Percentiles rank a stretch among this genome's conserved stretches.
These are phyloP conservation scores for Peromyscus nudipes DNA, from an alignment of 2,797 vertebrate species.

Conservation along the genomic window DNA sequence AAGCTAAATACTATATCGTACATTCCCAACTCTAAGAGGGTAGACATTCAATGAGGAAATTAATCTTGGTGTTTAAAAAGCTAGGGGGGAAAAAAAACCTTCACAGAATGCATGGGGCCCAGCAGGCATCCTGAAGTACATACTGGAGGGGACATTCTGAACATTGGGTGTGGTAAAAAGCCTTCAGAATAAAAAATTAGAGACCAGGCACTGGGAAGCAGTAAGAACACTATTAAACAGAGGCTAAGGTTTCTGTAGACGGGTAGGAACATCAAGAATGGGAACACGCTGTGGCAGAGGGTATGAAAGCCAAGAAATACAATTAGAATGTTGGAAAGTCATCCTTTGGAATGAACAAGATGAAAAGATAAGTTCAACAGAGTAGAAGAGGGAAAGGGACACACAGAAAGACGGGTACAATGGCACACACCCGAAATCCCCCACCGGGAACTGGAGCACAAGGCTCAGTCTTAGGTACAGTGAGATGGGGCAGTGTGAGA, in stretches of 20 bases:
- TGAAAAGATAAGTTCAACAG: background rate
- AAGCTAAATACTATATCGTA: conserved; percentile 30
- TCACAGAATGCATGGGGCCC: background rate
- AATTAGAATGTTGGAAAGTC: background rate
- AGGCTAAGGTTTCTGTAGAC: background rate
- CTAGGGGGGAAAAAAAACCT: background rate
- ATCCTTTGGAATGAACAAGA: conserved; percentile 8
- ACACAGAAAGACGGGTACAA: background rate
- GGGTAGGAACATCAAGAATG: conserved; percentile 17
- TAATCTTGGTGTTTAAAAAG: background rate
- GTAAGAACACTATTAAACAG: background rate
- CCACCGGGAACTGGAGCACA: background rate
- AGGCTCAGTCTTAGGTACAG: background rate
- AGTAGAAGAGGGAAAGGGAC: conserved; percentile 42
- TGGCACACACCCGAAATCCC: too few relatives aligned
- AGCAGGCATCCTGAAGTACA: background rate
- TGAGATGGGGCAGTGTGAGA: background rate
- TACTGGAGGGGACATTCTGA: background rate
- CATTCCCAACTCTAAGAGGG: background rate
- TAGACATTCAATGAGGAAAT: background rate
- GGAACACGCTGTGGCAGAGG: background rate
- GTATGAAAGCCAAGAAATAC: conserved; percentile 11
- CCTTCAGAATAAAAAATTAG: background rate
- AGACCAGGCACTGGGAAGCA: background rate
- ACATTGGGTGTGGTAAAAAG: conserved; percentile 11